Evolutionary conservation across 2,888 invertebrate species (phyloP), one percentile per base, ranked within the genome.

Genomic region (Hololepta plana): DNA sequence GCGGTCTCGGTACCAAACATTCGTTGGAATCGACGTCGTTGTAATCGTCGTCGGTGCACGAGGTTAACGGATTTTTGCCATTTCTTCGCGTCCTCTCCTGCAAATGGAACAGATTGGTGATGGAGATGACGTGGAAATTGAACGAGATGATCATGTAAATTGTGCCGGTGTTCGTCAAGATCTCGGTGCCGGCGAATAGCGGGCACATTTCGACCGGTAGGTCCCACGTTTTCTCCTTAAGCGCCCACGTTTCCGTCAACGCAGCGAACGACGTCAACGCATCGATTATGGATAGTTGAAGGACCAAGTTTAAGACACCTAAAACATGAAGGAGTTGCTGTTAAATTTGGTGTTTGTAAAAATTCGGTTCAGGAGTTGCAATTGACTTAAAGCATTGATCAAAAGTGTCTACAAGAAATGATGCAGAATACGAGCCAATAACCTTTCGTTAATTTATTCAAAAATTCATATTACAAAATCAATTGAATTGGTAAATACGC

Each of bases 121-220:
- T 58, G 2, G 67, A 64, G 22, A 68, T 53, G 10, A 62, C 53
- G 38, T 69, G 70, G 29, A 69, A 55, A 30, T 67, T 64, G 28
- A 67, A 46, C 10, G 63, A 63, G 26, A 60, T 53, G 15, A 64
- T 51, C 32, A 68, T 52, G 45, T 68, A 70, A 8, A 64, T 45
- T 3, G 59, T 56, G n/a, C 64, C 57, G 3, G 65, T 62, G 24
- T 64, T 61, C 2, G 59, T 50, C 24, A 70, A 55, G 17, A 65
- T 59, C 44, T 60, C 64, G 10, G 60, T 41, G 17, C 68, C 69
- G 35, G 62, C 49, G 44, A 62, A 67, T 2, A 61, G 47, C 26
- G 57, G 52, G 42, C 69, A 71, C 28, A 55, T 47, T 24, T 50
- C 49, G 19, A 44, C 42, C 11, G 64, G 57, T 36, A 65, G 60